phyloP scores from a whole-genome alignment of 2,888 invertebrate species.

The Ichneumoninae sp. region DNA sequence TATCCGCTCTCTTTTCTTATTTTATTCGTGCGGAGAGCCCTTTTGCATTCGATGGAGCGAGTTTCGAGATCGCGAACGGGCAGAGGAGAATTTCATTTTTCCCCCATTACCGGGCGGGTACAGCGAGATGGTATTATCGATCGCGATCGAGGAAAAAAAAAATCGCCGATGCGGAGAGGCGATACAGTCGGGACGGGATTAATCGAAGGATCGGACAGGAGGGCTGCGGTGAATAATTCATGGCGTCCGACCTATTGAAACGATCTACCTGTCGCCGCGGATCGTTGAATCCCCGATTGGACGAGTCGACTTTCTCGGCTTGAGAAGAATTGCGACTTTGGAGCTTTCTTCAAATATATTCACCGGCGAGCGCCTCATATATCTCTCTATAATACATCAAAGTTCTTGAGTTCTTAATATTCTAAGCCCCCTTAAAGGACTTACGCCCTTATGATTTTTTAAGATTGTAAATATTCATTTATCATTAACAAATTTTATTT shows the following conservation, averaged over 20 bases:
- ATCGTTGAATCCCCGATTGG: conserved; percentile 19
- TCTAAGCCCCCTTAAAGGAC: neutral
- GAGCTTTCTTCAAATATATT: neutral
- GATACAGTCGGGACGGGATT: neutral
- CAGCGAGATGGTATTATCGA: neutral
- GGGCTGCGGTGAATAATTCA: conserved; percentile 24
- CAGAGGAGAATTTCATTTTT: neutral
- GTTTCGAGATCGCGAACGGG: neutral
- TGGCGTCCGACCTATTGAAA: conserved; percentile 6
- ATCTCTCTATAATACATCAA: neutral
- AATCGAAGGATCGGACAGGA: neutral
- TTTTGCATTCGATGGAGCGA: neutral
- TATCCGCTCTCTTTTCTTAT: neutral
- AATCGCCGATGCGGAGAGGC: conserved; percentile 5
- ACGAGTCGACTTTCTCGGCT: conserved; percentile 2
- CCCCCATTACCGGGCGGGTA: neutral
- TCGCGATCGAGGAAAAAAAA: neutral
- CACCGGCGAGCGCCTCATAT: neutral
- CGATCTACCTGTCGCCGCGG: conserved; percentile 15
- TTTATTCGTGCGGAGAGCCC: neutral
- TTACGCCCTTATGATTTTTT: too few species aligned
- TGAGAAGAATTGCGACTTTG: neutral
- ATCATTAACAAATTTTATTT: too few species aligned
- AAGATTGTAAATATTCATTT: too few species aligned
- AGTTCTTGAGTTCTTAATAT: neutral